Conservation (phyloP, 2,113 vertebrate species). For the Pseudopodoces humilis region DNA sequence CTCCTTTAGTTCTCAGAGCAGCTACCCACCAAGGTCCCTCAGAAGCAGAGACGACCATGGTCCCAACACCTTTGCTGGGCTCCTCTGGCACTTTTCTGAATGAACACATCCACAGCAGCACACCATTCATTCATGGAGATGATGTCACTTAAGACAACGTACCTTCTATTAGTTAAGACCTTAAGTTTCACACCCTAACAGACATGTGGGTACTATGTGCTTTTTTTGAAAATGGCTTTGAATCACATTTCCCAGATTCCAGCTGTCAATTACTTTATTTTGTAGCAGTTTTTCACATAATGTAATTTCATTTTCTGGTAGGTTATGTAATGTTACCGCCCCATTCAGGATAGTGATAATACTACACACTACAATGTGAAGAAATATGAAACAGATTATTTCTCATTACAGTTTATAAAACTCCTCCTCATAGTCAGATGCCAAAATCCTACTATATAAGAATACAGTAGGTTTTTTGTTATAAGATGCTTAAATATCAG, state of each 20-base stretch:
- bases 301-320: not conserved
- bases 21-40: not conserved
- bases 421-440: not conserved
- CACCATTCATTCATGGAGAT: not conserved
- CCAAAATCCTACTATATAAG: not conserved
- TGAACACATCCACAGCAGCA: not conserved
- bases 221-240: not conserved
- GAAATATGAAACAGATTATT: not conserved
- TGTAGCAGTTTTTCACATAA: not conserved
- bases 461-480: not conserved
- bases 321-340: not conserved
- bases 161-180: not conserved
- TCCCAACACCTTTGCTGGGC: not conserved
- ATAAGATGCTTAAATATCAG: not conserved
- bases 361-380: not conserved
- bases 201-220: rapidly evolving
- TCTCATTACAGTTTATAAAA: not conserved
- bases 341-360: not conserved
- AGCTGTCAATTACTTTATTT: not conserved
- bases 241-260: not conserved
- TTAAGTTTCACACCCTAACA: not conserved
- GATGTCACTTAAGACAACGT: not conserved
- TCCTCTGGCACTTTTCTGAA: not conserved
- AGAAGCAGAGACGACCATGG: rapidly evolving
- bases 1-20: not conserved